phyloP scores from a whole-genome alignment of 2,113 vertebrate genomes.

The Calyptomena viridis region DNA sequence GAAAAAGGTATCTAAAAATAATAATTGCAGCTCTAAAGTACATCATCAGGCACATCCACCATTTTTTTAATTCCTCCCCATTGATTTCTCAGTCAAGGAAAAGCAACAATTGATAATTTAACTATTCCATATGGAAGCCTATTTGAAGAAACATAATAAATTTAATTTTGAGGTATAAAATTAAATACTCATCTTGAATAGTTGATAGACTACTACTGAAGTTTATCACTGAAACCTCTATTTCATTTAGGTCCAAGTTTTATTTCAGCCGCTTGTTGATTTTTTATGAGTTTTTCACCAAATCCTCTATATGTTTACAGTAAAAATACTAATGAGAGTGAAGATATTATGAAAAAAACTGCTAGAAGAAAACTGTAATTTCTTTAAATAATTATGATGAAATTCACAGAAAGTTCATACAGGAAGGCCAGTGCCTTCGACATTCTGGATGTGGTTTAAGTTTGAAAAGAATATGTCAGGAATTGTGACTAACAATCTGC shows the following conservation, averaged over 20 bases:
- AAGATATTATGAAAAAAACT: neutral
- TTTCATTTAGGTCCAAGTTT: neutral
- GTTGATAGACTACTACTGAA: neutral
- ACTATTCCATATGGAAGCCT: neutral
- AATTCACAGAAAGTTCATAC: neutral
- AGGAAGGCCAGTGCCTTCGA: neutral
- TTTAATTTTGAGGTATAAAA: constrained; percentile 12
- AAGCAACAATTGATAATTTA: neutral
- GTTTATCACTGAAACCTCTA: neutral
- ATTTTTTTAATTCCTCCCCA: neutral
- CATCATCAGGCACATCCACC: neutral
- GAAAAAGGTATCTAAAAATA: neutral
- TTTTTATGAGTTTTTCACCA: neutral
- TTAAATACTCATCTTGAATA: neutral
- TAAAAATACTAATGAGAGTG: neutral
- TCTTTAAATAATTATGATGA: neutral
- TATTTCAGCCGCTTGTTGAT: neutral
- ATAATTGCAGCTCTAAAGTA: neutral
- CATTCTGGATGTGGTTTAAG: neutral
- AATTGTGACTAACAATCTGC: neutral
- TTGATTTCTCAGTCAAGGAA: neutral
- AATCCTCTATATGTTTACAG: too few species aligned
- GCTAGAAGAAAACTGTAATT: neutral
- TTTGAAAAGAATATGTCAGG: neutral
- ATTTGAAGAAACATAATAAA: neutral